Conservation (phyloP, 2,113 vertebrate species). For the Thamnaconus septentrionalis region DNA sequence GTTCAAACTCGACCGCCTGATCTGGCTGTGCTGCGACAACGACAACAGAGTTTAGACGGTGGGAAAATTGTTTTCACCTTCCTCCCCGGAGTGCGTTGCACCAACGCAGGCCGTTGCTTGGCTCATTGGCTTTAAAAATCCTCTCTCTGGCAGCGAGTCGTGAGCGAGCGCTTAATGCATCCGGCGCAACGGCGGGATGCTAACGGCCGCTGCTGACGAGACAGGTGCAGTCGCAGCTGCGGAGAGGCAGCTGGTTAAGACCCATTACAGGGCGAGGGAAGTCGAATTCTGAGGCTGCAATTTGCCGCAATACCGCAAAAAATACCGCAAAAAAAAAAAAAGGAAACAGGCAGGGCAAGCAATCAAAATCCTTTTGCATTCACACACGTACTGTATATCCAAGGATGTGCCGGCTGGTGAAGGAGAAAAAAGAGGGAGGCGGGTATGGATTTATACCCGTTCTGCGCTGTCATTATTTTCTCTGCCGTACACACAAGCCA, state of each 20-base stretch:
- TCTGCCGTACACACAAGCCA: too few species aligned
- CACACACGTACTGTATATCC: neutral
- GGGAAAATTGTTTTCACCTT: slow-evolving; percentile 17
- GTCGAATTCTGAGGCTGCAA: neutral
- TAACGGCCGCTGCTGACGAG: slow-evolving; percentile 9
- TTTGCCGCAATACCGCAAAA: neutral
- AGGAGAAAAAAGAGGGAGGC: too few species aligned
- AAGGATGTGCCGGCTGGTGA: too few species aligned
- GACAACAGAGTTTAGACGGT: slow-evolving; percentile 22
- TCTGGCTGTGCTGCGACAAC: slow-evolving; percentile 31
- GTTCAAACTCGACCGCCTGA: slow-evolving; percentile 3
- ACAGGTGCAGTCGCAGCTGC: slow-evolving; percentile 19
- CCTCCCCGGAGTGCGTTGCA: slow-evolving; percentile 23
- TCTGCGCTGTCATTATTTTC: neutral
- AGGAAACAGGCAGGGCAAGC: neutral
- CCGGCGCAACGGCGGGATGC: slow-evolving; percentile 14
- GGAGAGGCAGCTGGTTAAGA: slow-evolving; percentile 10
- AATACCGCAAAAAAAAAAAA: slow-evolving; percentile 8
- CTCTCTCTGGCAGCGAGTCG: neutral
- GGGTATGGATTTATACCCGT: slow-evolving; percentile 5
- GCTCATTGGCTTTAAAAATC: slow-evolving; percentile 17
- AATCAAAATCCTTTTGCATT: slow-evolving; percentile 3
- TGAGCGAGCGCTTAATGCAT: slow-evolving; percentile 12
- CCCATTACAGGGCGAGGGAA: neutral
- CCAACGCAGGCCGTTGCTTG: slow-evolving; percentile 1